phyloP scores from a whole-genome alignment of 2,888 invertebrate species.

The Tholera decimalis region DNA sequence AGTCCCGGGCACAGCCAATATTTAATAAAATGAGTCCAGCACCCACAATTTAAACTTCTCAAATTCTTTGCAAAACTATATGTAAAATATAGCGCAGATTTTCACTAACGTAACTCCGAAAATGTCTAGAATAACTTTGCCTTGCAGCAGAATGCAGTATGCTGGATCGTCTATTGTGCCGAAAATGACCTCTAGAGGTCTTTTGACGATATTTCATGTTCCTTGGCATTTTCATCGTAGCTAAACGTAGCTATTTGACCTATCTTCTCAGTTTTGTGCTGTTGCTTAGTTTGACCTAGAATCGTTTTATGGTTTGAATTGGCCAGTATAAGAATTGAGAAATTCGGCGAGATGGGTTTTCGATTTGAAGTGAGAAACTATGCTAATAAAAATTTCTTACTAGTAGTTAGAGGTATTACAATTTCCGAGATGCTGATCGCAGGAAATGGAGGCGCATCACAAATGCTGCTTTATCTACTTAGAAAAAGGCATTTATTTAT shows the following conservation, averaged over 20 bases:
- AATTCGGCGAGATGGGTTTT: not conserved
- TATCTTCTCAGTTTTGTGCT: slow-evolving; percentile 45
- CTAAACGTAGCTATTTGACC: slow-evolving; percentile 42
- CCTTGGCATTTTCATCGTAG: slow-evolving; percentile 62
- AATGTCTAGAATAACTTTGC: slow-evolving; percentile 50
- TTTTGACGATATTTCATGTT: slow-evolving; percentile 57
- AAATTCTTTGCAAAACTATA: slow-evolving; percentile 29
- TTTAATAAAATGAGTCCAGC: slow-evolving; percentile 7
- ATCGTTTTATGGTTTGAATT: not conserved
- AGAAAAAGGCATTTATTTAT: too few species aligned
- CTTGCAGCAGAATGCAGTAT: slow-evolving; percentile 58
- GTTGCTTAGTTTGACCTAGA: slow-evolving; percentile 26
- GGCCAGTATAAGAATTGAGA: not conserved
- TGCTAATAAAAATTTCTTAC: not conserved
- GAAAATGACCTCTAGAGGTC: slow-evolving; percentile 59
- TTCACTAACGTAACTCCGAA: slow-evolving; percentile 46
- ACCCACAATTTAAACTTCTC: slow-evolving; percentile 3
- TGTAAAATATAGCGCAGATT: slow-evolving; percentile 44
- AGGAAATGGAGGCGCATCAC: too few species aligned
- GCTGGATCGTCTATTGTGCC: slow-evolving; percentile 51
- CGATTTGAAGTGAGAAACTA: not conserved
- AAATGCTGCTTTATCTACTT: too few species aligned
- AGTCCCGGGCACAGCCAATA: too few species aligned
- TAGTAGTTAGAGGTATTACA: too few species aligned
- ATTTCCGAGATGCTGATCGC: too few species aligned